These are phyloP conservation scores for Laterallus jamaicensis DNA, from an alignment of 2,113 vertebrate genomes.

Conservation along the genomic window DNA sequence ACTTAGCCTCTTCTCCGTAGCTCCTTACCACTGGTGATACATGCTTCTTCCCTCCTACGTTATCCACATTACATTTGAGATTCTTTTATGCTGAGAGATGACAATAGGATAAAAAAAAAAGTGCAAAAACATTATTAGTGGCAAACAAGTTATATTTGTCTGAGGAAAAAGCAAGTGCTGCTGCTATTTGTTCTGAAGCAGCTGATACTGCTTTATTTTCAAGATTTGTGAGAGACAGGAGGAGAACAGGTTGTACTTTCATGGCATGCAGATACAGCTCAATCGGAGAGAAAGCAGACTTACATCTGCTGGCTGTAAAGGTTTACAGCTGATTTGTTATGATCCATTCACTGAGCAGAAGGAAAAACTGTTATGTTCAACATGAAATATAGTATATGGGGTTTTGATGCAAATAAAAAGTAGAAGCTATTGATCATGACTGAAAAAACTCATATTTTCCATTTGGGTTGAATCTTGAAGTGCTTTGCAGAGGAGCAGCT, in stretches of 20 bases:
- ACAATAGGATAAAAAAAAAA: neutral
- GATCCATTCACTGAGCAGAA: constrained; percentile 5
- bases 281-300: neutral
- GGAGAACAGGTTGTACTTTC: neutral
- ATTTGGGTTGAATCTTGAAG: neutral
- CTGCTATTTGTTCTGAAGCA: neutral
- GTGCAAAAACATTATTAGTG: neutral
- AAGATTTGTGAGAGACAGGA: neutral
- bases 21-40: neutral
- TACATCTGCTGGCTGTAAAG: neutral
- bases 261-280: neutral
- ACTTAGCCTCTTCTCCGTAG: neutral
- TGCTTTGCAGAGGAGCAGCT: rapidly evolving
- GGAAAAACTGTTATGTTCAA: neutral
- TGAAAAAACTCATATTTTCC: neutral
- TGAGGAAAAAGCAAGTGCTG: neutral
- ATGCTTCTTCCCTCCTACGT: neutral
- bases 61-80: neutral
- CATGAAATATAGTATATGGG: neutral
- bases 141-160: neutral
- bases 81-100: neutral
- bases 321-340: constrained; percentile 24
- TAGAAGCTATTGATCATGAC: neutral
- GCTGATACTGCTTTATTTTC: neutral
- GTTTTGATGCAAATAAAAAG: neutral